Evolutionary conservation across 2,888 invertebrate species (phyloP), one percentile per base, ranked within the genome.

Genomic region (Aleiodes alternator): DNA sequence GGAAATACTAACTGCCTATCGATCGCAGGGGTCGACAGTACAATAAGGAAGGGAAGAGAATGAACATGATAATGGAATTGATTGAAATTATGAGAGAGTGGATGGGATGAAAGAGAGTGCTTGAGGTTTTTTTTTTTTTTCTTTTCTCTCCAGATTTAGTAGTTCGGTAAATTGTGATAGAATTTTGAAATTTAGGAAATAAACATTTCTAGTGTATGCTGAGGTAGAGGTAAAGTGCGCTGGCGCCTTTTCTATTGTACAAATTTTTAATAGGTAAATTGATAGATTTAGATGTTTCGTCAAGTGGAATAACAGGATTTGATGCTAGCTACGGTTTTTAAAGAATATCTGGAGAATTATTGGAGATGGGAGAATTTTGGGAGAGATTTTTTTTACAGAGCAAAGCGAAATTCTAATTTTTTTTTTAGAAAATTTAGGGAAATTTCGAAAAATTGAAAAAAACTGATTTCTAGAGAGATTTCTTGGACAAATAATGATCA

Each of bases 1-100:
- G 4, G 85, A 87, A 79, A 85, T 87, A 48, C 64, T 83, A 23
- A 43, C 43, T 53, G 68, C 76, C 53, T 72, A 57, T 55, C 48
- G 66, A 23, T 56, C 16, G 66, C 71, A 75, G 57, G 75, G 48
- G 50, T 23, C 53, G 11, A 43, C 59, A 55, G 64, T 11, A 11
- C 48, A 64, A 23, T 16, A 23, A 34, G 31, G 50, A 34, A 53
- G 16, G 23, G 23, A 23, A 57, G 9, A 38, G 50, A 9, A 59
- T 34, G 23, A 69, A 14, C 9, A 51, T 48, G 50, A 9, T 59
- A 50, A 61, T 53, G 38, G 31, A 38, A 38, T 61, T 14, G 31
- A 72, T 61, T 73, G 57, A 53, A 66, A 14, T 51, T 29, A 51
- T 14, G n/a, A 38, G 2, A 23, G 51, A 66, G 56, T 50, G 38